These are phyloP conservation scores for Callipepla squamata DNA, from an alignment of 2,113 vertebrate species.

Conservation along the genomic window DNA sequence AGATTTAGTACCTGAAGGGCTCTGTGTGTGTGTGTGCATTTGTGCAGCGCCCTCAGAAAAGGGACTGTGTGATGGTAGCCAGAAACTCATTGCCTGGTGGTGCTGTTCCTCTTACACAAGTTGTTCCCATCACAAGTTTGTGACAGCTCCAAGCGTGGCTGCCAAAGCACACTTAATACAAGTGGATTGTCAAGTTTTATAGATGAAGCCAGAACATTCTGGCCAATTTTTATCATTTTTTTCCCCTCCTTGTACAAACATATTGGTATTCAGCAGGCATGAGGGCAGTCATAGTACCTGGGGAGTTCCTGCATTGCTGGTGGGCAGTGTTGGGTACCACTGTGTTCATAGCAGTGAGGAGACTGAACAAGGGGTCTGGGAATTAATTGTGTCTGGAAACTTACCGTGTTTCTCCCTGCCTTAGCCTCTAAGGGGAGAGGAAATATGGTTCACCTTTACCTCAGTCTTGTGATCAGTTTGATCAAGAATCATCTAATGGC, in stretches of 20 bases:
- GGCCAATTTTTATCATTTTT: background rate
- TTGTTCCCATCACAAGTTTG: fast-evolving
- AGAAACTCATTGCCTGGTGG: background rate
- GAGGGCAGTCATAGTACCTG: background rate
- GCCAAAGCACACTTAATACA: background rate
- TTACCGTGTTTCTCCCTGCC: background rate
- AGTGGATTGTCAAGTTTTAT: background rate
- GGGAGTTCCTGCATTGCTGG: background rate
- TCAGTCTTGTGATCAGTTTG: background rate
- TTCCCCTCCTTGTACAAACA: background rate
- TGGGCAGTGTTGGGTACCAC: background rate
- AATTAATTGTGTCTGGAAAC: background rate
- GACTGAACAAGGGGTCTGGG: background rate
- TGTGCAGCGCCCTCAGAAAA: background rate
- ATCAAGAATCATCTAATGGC: background rate
- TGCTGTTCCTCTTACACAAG: background rate
- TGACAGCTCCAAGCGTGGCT: background rate
- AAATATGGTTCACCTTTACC: background rate
- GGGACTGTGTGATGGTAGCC: background rate
- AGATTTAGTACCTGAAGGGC: background rate
- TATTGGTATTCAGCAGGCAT: background rate
- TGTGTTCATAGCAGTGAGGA: background rate
- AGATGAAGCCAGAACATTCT: background rate
- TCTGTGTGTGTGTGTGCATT: background rate
- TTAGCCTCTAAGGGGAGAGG: background rate